Evolutionary conservation across 2,113 vertebrate genomes (phyloP).

Genomic region (Charina bottae): DNA sequence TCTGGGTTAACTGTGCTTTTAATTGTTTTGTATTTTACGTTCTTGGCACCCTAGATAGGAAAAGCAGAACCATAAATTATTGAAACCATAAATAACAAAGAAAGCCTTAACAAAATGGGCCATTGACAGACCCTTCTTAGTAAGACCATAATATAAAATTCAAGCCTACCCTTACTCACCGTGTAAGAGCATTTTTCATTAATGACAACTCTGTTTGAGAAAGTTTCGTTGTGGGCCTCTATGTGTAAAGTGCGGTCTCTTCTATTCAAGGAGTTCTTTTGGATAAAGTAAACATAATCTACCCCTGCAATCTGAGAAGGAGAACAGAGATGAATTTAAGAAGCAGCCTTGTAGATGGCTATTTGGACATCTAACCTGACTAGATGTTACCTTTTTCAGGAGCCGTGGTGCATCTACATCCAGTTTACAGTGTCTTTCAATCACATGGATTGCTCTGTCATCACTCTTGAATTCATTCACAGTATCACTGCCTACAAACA

Average conservation of each 20-base stretch:
- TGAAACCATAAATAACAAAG: background rate
- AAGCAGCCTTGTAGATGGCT: background rate
- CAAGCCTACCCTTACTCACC: conserved; percentile 74
- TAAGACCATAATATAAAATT: conserved; percentile 1
- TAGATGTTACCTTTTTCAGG: conserved; percentile 85
- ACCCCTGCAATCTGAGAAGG: conserved; percentile 88
- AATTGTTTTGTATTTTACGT: background rate
- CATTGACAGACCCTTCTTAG: background rate
- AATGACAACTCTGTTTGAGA: conserved; percentile 93
- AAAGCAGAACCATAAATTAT: background rate
- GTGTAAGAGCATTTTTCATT: conserved; percentile 93
- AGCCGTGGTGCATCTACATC: conserved; percentile 92
- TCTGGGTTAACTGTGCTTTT: background rate
- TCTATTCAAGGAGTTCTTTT: conserved; percentile 92
- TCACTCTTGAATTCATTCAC: conserved; percentile 84
- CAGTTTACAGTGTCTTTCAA: conserved; percentile 89
- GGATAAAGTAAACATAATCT: conserved; percentile 95
- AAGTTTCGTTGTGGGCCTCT: conserved; percentile 95
- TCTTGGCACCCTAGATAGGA: background rate
- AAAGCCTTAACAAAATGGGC: conserved; percentile 1
- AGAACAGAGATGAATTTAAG: background rate
- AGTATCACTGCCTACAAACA: conserved; percentile 92
- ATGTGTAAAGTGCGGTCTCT: conserved; percentile 92
- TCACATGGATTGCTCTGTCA: conserved; percentile 79
- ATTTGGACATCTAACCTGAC: background rate